Evolutionary conservation across 1,140 invertebrate species (phyloP).

Genomic region (Philopotamus ludificatus): DNA sequence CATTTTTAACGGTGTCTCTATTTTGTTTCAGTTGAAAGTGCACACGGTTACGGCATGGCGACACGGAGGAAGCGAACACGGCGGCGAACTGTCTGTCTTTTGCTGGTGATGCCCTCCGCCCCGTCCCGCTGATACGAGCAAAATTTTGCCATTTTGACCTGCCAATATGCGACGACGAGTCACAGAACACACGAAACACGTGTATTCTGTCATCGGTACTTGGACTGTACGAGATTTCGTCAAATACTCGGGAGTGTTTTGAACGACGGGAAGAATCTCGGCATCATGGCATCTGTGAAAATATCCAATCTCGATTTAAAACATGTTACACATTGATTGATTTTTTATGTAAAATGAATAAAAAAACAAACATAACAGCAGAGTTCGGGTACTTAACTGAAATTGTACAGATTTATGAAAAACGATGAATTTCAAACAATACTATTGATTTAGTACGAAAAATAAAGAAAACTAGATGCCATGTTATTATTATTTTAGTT

Average conservation of each 20-base stretch:
- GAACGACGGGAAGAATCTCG: constrained; percentile 1
- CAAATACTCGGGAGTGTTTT: neutral
- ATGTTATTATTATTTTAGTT: constrained; percentile 23
- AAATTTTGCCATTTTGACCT: constrained; percentile 16
- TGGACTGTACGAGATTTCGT: neutral
- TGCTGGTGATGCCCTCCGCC: constrained; percentile 63
- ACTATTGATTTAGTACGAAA: constrained; percentile 11
- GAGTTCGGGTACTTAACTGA: too few species aligned
- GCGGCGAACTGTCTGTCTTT: constrained; percentile 70
- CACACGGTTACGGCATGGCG: constrained; percentile 67
- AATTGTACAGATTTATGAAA: too few species aligned
- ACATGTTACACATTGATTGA: too few species aligned
- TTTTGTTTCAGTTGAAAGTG: constrained; percentile 66
- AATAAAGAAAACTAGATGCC: constrained; percentile 14
- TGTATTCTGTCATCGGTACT: neutral
- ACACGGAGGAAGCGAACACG: constrained; percentile 63
- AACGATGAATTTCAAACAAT: too few species aligned
- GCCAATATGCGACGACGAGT: constrained; percentile 4
- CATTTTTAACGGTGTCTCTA: neutral
- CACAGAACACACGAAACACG: neutral
- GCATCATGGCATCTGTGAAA: neutral
- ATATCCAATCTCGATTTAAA: neutral
- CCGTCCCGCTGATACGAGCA: constrained; percentile 9
- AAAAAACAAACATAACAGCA: too few species aligned
- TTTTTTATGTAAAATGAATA: too few species aligned